These are phyloP conservation scores for Dusona sp. DNA, from an alignment of 2,888 invertebrate genomes.

Conservation along the genomic window DNA sequence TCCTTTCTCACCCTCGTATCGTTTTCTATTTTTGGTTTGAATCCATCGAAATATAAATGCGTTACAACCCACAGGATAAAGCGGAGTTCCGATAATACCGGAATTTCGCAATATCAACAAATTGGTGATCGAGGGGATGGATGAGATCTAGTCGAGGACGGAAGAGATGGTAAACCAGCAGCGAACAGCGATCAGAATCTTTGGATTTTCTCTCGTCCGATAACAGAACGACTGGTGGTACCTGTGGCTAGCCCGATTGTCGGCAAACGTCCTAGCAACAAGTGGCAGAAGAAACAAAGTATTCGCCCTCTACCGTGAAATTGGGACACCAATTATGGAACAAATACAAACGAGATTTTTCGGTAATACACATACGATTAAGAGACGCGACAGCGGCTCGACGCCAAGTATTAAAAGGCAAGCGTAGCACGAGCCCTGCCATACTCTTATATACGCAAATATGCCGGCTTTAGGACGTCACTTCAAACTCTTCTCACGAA, in stretches of 20 bases:
- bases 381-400: too few relatives aligned
- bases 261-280: slow-evolving; percentile 67
- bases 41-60: neutral
- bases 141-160: slow-evolving; percentile 9
- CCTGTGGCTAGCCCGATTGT: slow-evolving; percentile 45
- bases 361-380: too few relatives aligned
- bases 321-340: slow-evolving; percentile 62
- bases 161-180: slow-evolving; percentile 51
- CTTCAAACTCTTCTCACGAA: too few relatives aligned
- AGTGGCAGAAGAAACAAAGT: slow-evolving; percentile 61
- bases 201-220: slow-evolving; percentile 75
- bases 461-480: too few relatives aligned
- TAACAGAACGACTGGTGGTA: slow-evolving; percentile 69
- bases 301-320: slow-evolving; percentile 55
- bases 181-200: slow-evolving; percentile 65
- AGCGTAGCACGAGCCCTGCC: too few relatives aligned
- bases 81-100: slow-evolving; percentile 83
- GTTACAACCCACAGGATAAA: slow-evolving; percentile 89
- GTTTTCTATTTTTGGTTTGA: neutral
- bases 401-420: too few relatives aligned
- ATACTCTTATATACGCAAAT: too few relatives aligned
- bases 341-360: slow-evolving; percentile 51
- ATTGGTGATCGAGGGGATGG: slow-evolving; percentile 31
- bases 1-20: neutral
- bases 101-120: slow-evolving; percentile 68